phyloP scores from a whole-genome alignment of 2,113 vertebrate genomes.

The Romanogobio albipinnatus region DNA sequence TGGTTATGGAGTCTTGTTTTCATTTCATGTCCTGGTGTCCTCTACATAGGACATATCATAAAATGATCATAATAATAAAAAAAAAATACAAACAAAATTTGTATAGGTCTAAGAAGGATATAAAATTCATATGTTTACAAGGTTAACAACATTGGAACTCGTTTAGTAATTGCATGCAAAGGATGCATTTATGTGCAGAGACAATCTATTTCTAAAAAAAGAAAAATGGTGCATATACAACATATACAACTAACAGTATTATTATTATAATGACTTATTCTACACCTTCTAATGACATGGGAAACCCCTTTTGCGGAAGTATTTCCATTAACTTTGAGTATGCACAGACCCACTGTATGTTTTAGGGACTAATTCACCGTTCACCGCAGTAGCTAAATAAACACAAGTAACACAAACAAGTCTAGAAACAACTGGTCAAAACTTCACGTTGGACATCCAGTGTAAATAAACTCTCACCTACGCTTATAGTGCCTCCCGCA shows the following conservation, averaged over 20 bases:
- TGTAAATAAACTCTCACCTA: not conserved
- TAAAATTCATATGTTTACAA: not conserved
- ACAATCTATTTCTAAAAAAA: not conserved
- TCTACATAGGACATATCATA: too few relatives aligned
- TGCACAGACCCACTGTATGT: not conserved
- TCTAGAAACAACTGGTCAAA: conserved; percentile 2
- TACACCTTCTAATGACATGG: not conserved
- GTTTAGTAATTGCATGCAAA: not conserved
- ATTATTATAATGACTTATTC: not conserved
- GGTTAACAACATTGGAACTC: not conserved
- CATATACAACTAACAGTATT: not conserved
- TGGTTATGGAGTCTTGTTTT: too few relatives aligned
- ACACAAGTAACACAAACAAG: not conserved
- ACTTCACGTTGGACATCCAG: not conserved
- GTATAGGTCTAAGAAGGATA: too few relatives aligned
- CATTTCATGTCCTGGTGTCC: too few relatives aligned
- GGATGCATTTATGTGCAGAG: not conserved
- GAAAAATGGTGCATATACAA: not conserved
- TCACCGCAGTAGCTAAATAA: conserved; percentile 24
- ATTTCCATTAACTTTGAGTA: not conserved
- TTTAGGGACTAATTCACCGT: not conserved
- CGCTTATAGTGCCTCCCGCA: not conserved
- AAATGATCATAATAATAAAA: too few relatives aligned
- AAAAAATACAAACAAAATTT: too few relatives aligned
- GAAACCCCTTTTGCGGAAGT: not conserved